Evolutionary conservation across 2,888 invertebrate species (phyloP).

Genomic region (Lumbricus terrestris): DNA sequence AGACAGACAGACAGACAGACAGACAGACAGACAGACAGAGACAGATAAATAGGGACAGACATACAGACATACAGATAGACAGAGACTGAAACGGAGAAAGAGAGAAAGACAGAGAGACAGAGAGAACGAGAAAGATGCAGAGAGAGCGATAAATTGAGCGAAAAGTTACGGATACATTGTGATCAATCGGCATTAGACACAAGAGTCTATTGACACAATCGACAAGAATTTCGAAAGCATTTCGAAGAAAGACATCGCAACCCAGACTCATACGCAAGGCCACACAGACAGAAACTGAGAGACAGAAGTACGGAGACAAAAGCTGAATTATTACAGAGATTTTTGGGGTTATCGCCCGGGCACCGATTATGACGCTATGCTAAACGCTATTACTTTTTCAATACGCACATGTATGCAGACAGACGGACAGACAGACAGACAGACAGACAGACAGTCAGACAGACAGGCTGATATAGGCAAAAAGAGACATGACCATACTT

Average conservation of each 20-base stretch:
- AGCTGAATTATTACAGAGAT: not conserved
- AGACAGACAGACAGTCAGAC: not conserved
- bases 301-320: not conserved
- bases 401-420: not conserved
- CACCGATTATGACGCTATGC: too few species aligned
- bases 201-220: not conserved
- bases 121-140: not conserved
- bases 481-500: too few species aligned
- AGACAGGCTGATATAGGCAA: not conserved
- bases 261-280: not conserved
- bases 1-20: not conserved
- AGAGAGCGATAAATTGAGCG: not conserved
- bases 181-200: not conserved
- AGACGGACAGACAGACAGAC: not conserved
- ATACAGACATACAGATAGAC: not conserved
- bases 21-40: not conserved
- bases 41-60: not conserved
- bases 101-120: not conserved
- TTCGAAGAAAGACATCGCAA: not conserved
- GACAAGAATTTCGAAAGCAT: not conserved
- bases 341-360: not conserved
- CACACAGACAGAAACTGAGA: not conserved
- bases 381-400: too few species aligned
- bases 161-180: too few species aligned
- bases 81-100: not conserved